Evolutionary conservation across 23 tunicate species (phyloP).

Genomic region (Trididemnum nubilum): DNA sequence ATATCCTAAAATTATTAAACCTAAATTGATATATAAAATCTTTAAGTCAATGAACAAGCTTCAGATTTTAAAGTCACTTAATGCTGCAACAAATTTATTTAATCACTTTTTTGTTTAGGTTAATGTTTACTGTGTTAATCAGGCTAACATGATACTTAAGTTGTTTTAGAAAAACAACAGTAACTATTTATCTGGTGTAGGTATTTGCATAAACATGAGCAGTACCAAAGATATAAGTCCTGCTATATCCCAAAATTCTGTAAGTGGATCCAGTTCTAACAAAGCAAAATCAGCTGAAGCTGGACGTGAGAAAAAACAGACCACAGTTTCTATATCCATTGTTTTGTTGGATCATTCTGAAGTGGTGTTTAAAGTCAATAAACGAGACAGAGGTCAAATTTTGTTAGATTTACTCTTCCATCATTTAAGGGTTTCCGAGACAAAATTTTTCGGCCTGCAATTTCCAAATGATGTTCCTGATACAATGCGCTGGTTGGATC

Average conservation of each 20-base stretch:
- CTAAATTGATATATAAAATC: too few relatives aligned
- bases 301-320: conserved; percentile 59
- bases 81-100: too few relatives aligned
- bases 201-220: too few relatives aligned
- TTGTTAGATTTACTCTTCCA: conserved; percentile 74
- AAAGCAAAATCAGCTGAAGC: conserved; percentile 56
- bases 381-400: conserved; percentile 89
- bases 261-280: conserved; percentile 35
- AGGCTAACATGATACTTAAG: too few relatives aligned
- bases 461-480: conserved; percentile 93
- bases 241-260: conserved; percentile 18
- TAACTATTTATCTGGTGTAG: too few relatives aligned
- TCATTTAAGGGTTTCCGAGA: conserved; percentile 53
- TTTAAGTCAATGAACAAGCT: too few relatives aligned
- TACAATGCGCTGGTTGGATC: conserved; percentile 90
- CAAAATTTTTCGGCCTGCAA: conserved; percentile 87
- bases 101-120: too few relatives aligned
- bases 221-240: conserved; percentile 35
- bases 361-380: conserved; percentile 74
- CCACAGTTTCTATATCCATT: conserved; percentile 71
- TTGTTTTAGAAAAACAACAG: too few relatives aligned
- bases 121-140: too few relatives aligned
- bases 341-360: conserved; percentile 79
- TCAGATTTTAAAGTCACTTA: too few relatives aligned
- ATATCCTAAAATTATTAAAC: too few relatives aligned